phyloP scores from a whole-genome alignment of 2,888 invertebrate genomes.

The Eilema depressum region DNA sequence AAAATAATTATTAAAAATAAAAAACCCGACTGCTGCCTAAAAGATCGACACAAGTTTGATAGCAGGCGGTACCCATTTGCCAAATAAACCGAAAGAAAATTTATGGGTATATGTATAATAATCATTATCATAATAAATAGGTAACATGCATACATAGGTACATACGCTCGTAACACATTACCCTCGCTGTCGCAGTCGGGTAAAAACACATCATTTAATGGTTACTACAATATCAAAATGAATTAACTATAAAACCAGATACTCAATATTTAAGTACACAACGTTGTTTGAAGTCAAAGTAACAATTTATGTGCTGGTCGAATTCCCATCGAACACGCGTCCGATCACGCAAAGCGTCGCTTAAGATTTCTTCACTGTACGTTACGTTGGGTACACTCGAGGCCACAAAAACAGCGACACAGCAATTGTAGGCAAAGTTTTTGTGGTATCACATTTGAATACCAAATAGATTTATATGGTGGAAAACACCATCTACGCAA shows the following conservation, averaged over 20 bases:
- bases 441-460: not conserved
- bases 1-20: too few relatives aligned
- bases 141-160: too few relatives aligned
- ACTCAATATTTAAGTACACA: slow-evolving; percentile 49
- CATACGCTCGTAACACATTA: too few relatives aligned
- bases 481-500: not conserved
- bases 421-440: not conserved
- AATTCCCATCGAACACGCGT: slow-evolving; percentile 75
- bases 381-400: slow-evolving; percentile 52
- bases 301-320: slow-evolving; percentile 53
- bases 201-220: too few relatives aligned
- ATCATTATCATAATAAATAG: too few relatives aligned
- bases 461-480: not conserved
- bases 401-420: slow-evolving; percentile 40
- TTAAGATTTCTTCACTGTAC: slow-evolving; percentile 79
- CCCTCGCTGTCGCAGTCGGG: too few relatives aligned
- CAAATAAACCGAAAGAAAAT: too few relatives aligned
- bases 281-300: slow-evolving; percentile 45
- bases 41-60: too few relatives aligned
- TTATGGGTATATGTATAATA: too few relatives aligned
- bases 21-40: too few relatives aligned
- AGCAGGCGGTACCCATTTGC: too few relatives aligned
- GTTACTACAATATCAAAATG: too few relatives aligned
- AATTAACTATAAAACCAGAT: slow-evolving; percentile 15
- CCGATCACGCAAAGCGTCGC: slow-evolving; percentile 79